Evolutionary conservation across 2,797 vertebrate species (phyloP).

Genomic region (Lacerta viridis): DNA sequence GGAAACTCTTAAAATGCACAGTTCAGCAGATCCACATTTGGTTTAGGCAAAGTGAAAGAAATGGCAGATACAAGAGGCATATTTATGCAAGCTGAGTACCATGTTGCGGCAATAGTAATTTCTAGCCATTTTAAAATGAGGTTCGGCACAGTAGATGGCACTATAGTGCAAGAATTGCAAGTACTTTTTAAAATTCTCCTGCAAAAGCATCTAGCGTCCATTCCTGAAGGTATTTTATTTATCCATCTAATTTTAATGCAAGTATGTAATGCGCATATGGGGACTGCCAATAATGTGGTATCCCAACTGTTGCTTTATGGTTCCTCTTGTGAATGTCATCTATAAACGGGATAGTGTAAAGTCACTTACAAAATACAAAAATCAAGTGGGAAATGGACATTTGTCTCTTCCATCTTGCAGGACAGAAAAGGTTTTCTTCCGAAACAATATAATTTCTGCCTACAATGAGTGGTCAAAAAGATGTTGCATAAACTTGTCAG

Average conservation of each 20-base stretch:
- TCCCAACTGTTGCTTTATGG: neutral
- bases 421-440: neutral
- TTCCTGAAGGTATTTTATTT: neutral
- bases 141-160: slow-evolving; percentile 21
- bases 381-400: neutral
- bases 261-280: slow-evolving; percentile 5
- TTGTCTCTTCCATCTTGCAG: neutral
- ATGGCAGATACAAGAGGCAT: neutral
- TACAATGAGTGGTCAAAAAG: neutral
- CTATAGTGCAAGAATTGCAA: slow-evolving; percentile 23
- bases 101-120: neutral
- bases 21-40: too few species aligned
- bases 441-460: slow-evolving; percentile 13
- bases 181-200: slow-evolving; percentile 21
- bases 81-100: neutral
- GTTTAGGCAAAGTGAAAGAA: neutral
- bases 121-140: neutral
- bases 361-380: slow-evolving; percentile 10
- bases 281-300: neutral
- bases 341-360: neutral
- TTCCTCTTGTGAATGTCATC: neutral
- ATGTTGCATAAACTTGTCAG: slow-evolving; percentile 26
- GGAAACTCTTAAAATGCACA: neutral
- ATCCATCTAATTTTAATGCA: slow-evolving; percentile 1
- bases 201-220: slow-evolving; percentile 24